Conservation (phyloP, 2,888 invertebrate species). For the Lasioglossum pauxillum region DNA sequence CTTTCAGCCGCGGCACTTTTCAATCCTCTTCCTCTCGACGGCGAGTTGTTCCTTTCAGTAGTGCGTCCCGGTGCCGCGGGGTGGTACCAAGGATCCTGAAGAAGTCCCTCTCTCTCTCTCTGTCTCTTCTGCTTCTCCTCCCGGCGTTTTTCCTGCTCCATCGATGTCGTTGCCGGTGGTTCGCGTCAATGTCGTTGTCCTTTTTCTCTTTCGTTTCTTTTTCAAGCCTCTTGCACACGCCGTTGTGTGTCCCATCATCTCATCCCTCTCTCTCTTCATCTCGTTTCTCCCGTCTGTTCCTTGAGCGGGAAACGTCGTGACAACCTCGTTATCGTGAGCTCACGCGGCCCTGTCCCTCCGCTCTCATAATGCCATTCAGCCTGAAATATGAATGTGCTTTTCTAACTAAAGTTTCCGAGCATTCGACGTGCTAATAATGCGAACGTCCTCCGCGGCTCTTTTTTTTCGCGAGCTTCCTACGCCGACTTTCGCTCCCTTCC, state of each 20-base stretch:
- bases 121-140: neutral
- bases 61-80: conserved; percentile 41
- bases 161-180: conserved; percentile 55
- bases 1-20: conserved; percentile 78
- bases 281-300: conserved; percentile 40
- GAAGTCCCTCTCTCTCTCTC: conserved; percentile 40
- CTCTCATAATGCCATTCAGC: conserved; percentile 69
- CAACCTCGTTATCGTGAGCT: conserved; percentile 76
- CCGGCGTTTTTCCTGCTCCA: conserved; percentile 53
- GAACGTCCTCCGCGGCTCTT: conserved; percentile 39
- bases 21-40: conserved; percentile 75
- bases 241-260: conserved; percentile 35
- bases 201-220: conserved; percentile 20
- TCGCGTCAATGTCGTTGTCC: conserved; percentile 42
- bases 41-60: conserved; percentile 76
- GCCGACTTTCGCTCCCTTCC: conserved; percentile 20
- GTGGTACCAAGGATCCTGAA: conserved; percentile 51
- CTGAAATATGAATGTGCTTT: conserved; percentile 68
- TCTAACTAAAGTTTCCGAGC: conserved; percentile 73
- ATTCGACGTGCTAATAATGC: conserved; percentile 77
- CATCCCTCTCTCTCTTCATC: neutral
- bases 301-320: conserved; percentile 57
- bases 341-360: conserved; percentile 62
- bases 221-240: conserved; percentile 46
- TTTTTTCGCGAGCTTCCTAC: conserved; percentile 19